Evolutionary conservation across 2,888 invertebrate genomes (phyloP).

Genomic region (Quadriops clusia): DNA sequence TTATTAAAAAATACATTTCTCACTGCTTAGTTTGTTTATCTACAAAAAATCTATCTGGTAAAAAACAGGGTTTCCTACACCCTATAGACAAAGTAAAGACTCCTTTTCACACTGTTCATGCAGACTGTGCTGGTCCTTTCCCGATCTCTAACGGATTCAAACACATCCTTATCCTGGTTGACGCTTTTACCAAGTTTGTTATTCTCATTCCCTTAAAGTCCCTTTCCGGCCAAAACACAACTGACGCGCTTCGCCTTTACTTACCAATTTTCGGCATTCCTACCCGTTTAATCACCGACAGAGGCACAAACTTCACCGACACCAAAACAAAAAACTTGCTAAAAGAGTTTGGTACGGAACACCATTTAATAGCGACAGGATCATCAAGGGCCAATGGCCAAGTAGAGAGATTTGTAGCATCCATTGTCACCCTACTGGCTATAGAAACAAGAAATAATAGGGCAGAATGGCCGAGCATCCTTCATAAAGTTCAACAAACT

Average conservation of each 20-base stretch:
- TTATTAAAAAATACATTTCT: slow-evolving; percentile 7
- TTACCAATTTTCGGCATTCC: slow-evolving; percentile 9
- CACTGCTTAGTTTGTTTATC: slow-evolving; percentile 7
- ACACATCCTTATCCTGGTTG: slow-evolving; percentile 7
- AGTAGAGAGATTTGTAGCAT: slow-evolving; percentile 8
- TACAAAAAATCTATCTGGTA: background rate
- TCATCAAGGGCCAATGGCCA: slow-evolving; percentile 7
- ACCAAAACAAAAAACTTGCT: background rate
- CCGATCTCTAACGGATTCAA: slow-evolving; percentile 6
- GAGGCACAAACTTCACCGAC: slow-evolving; percentile 3
- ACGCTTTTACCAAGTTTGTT: slow-evolving; percentile 6
- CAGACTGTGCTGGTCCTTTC: slow-evolving; percentile 12
- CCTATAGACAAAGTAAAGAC: slow-evolving; percentile 1
- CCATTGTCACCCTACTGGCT: slow-evolving; percentile 2
- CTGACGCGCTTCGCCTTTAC: background rate
- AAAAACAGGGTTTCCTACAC: slow-evolving; percentile 7
- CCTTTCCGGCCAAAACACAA: slow-evolving; percentile 1
- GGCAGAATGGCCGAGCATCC: slow-evolving; percentile 11
- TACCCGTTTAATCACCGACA: slow-evolving; percentile 4
- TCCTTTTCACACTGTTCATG: slow-evolving; percentile 11
- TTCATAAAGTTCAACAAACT: slow-evolving; percentile 6
- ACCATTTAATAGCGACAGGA: slow-evolving; percentile 2
- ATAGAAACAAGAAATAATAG: slow-evolving; percentile 4
- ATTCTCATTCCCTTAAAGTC: background rate
- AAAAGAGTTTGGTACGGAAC: background rate